Evolutionary conservation across 2,888 invertebrate genomes (phyloP), one percentile per base, ranked within the genome.

Genomic region (Rhamphomyia laevipes): DNA sequence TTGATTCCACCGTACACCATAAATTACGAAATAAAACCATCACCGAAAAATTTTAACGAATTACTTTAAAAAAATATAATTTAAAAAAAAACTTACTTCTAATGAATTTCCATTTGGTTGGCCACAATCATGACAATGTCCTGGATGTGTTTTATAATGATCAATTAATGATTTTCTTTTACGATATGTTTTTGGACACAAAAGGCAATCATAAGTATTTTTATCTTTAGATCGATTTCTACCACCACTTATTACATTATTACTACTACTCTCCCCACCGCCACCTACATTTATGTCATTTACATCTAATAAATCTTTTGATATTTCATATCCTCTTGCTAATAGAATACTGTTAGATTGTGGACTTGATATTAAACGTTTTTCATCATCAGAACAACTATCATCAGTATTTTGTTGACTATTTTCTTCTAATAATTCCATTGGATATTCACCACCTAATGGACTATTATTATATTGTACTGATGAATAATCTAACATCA

Each of bases 121-220:
- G 1, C 70, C 70, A 52, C 70, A 70, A 57, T 69, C 69, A 51
- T 68, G 70, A 47, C 70, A 70, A 54, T 56, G 67, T 11, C 70
- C 70, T 1, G 70, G 68, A 62, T 70, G 70, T 52, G 65, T 62
- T 56, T 68, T 70, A 46, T 68, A 70, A 53, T 70, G 70, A 55
- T 68, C 68, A 44, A 70, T 56, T 40, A 70, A 56, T 1, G 70
- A 69, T 56, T 69, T 70, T 18, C 70, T 60, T 52, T 70, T 70
- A 4, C 67, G 60, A 55, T 70, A 70, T 31, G 67, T 68, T 51
- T 69, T 69, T 5, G 68, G 65, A 38, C 68, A 69, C 27, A 68
- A 52, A 44, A 68, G 51, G 51, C 68, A 69, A 54, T 63, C 64
- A 47, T 68, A 69, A 50, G 62, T 66, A 30, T 67, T 68, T 49